Percentiles rank a stretch among this genome's conserved stretches.
phyloP scores from a whole-genome alignment of 2,888 invertebrate genomes.

The Agrotis segetum region DNA sequence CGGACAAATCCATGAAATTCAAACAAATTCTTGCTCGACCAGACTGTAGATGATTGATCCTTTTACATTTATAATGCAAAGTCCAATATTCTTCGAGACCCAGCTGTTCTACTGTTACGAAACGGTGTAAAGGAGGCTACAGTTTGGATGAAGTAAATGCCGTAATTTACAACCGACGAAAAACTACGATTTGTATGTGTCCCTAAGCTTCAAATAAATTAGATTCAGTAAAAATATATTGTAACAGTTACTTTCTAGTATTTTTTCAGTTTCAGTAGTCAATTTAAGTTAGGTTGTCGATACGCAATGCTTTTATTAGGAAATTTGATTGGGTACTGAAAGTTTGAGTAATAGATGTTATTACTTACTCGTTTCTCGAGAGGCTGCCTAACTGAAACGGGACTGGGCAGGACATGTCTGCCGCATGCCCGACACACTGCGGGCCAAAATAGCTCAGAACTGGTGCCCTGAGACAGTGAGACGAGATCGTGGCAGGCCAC shows the following conservation, averaged over 20 bases:
- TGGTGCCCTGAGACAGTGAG: too few species aligned
- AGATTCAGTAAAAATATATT: slow-evolving; percentile 44
- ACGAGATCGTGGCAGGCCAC: too few species aligned
- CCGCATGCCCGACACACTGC: too few species aligned
- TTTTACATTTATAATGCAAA: slow-evolving; percentile 11
- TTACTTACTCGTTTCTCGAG: neutral
- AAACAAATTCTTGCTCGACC: slow-evolving; percentile 7
- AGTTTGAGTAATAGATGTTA: too few species aligned
- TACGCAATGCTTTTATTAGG: neutral
- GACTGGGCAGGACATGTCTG: too few species aligned
- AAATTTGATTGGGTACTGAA: neutral
- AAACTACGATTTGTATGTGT: slow-evolving; percentile 51
- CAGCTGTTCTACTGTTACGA: slow-evolving; percentile 11
- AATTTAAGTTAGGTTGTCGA: neutral
- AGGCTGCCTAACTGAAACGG: too few species aligned
- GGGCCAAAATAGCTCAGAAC: too few species aligned
- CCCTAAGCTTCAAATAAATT: slow-evolving; percentile 54
- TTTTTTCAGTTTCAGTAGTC: slow-evolving; percentile 17
- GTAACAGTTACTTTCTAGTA: slow-evolving; percentile 10
- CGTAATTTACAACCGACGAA: slow-evolving; percentile 48
- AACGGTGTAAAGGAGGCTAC: slow-evolving; percentile 25
- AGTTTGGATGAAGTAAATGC: slow-evolving; percentile 31
- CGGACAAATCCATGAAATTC: neutral
- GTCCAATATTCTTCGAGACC: slow-evolving; percentile 18
- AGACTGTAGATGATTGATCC: slow-evolving; percentile 16